Evolutionary conservation across 2,797 vertebrate species (phyloP).

Genomic region (Eleutherodactylus coqui): DNA sequence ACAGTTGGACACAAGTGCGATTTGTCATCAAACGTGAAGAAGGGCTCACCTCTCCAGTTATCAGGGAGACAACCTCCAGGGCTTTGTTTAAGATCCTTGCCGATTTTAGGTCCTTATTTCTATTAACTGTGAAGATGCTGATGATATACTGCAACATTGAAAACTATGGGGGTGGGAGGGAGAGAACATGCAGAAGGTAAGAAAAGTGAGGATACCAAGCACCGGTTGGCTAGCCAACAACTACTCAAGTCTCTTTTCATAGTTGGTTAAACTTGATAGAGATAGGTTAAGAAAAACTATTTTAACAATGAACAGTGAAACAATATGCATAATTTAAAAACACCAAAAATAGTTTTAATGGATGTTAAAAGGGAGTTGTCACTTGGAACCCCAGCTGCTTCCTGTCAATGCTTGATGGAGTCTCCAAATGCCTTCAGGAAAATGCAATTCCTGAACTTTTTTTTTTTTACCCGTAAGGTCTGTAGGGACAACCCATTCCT

Average conservation of each 20-base stretch:
- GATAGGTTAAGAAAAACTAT: too few relatives aligned
- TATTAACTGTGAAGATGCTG: background rate
- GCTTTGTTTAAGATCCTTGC: slow-evolving; percentile 19
- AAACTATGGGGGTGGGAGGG: background rate
- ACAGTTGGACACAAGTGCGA: too few relatives aligned
- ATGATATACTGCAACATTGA: background rate
- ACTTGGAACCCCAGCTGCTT: background rate
- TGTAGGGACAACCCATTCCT: background rate
- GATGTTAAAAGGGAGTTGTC: background rate
- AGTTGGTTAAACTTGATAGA: too few relatives aligned
- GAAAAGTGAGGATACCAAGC: background rate
- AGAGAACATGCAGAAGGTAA: background rate
- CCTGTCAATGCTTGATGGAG: background rate
- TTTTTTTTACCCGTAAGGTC: background rate
- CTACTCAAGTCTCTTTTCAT: background rate
- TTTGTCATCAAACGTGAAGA: too few relatives aligned
- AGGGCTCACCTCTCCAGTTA: slow-evolving; percentile 39
- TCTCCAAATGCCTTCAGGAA: too few relatives aligned
- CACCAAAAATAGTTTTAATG: too few relatives aligned
- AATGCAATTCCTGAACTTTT: background rate
- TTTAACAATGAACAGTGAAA: too few relatives aligned
- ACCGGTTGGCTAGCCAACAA: background rate
- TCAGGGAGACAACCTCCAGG: slow-evolving; percentile 2
- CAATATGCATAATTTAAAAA: too few relatives aligned
- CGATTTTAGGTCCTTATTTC: background rate